Percentiles rank a stretch among this genome's conserved stretches.
Evolutionary conservation across 1,140 invertebrate species (phyloP).

Genomic region (Anastatus disparis): DNA sequence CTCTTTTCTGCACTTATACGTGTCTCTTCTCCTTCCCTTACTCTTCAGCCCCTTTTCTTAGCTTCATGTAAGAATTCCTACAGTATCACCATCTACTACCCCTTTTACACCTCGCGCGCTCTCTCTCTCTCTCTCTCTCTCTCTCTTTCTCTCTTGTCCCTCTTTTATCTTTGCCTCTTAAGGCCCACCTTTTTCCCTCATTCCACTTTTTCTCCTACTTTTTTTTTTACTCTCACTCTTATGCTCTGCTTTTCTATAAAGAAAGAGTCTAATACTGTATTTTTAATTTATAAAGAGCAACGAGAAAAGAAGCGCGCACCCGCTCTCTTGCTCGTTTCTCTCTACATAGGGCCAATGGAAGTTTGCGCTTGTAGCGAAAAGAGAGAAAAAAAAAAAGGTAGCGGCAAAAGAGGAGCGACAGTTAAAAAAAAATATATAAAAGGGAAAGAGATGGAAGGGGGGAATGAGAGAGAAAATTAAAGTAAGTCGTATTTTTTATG

Average conservation of each 20-base stretch:
- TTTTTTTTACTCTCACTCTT: conserved; percentile 41
- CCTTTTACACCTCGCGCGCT: not conserved
- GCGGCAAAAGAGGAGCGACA: not conserved
- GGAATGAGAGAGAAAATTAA: conserved; percentile 25
- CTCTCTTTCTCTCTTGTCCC: not conserved
- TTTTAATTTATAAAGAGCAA: conserved; percentile 37
- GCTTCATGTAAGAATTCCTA: conserved; percentile 30
- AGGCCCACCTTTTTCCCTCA: conserved; percentile 32
- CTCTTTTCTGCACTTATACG: not conserved
- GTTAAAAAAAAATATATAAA: too few relatives aligned
- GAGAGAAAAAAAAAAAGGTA: too few relatives aligned
- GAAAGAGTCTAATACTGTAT: conserved; percentile 32
- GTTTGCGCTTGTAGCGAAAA: conserved; percentile 3
- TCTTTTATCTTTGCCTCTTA: not conserved
- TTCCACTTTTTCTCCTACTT: conserved; percentile 37
- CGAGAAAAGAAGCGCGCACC: not conserved
- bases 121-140: not conserved
- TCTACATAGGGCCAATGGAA: not conserved
- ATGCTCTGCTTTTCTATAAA: conserved; percentile 27
- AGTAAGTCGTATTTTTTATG: conserved; percentile 39
- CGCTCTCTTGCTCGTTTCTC: too few relatives aligned
- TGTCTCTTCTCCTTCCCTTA: conserved; percentile 20
- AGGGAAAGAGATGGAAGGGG: too few relatives aligned
- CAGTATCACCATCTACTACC: not conserved
- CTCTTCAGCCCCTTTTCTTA: conserved; percentile 23